phyloP scores from a whole-genome alignment of 2,888 invertebrate genomes.

The Parnassius orleans region DNA sequence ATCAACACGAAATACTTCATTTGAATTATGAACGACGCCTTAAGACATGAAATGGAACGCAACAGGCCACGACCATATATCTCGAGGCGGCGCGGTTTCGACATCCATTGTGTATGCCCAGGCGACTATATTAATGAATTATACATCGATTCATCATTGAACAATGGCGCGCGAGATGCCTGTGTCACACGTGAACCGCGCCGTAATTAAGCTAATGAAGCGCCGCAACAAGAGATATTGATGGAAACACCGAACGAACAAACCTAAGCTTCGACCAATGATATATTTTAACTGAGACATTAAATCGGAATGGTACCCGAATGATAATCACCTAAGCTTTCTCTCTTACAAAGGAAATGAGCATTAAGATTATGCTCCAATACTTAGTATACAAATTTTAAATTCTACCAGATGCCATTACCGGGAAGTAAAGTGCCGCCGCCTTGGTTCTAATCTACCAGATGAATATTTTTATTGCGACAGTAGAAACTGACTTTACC shows the following conservation, averaged over 20 bases:
- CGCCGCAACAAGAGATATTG: constrained; percentile 43
- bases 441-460: too few relatives aligned
- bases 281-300: too few relatives aligned
- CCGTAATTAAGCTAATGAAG: constrained; percentile 51
- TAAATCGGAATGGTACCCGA: too few relatives aligned
- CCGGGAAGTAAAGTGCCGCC: too few relatives aligned
- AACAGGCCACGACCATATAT: constrained; percentile 28
- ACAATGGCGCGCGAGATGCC: constrained; percentile 45
- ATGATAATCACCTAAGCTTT: too few relatives aligned
- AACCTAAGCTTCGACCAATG: too few relatives aligned
- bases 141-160: constrained; percentile 45
- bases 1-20: background rate
- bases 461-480: too few relatives aligned
- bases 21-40: background rate
- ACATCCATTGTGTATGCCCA: constrained; percentile 45
- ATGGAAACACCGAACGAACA: constrained; percentile 31
- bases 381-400: too few relatives aligned
- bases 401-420: too few relatives aligned
- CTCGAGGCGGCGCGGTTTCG: constrained; percentile 36
- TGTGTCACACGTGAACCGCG: constrained; percentile 52
- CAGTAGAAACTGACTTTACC: too few relatives aligned
- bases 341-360: too few relatives aligned
- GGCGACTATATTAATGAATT: constrained; percentile 44
- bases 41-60: background rate
- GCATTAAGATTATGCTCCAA: too few relatives aligned